phyloP scores from a whole-genome alignment of 2,113 vertebrate species.

The Xiphias gladius region DNA sequence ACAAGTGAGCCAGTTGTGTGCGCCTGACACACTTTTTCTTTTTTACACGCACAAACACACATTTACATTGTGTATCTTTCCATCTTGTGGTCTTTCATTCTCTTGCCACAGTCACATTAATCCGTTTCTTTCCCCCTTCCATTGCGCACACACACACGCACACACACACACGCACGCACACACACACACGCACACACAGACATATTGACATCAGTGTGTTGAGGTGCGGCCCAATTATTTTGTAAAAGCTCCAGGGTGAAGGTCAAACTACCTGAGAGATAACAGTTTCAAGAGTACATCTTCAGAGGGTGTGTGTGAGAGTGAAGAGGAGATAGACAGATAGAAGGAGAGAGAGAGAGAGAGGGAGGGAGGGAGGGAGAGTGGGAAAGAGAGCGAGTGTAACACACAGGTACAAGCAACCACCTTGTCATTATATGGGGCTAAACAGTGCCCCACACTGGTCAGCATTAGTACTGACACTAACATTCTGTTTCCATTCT shows the following conservation, averaged over 20 bases:
- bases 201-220: neutral
- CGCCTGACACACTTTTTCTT: constrained; percentile 11
- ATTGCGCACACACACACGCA: constrained; percentile 1
- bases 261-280: constrained; percentile 53
- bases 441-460: constrained; percentile 47
- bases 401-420: neutral
- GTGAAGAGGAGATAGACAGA: neutral
- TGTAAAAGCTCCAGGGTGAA: constrained; percentile 52
- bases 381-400: neutral
- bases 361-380: neutral
- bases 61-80: constrained; percentile 15
- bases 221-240: constrained; percentile 56
- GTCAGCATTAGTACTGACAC: constrained; percentile 1
- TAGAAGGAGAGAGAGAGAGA: neutral
- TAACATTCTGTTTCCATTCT: no score
- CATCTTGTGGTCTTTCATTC: constrained; percentile 27
- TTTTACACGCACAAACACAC: neutral
- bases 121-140: constrained; percentile 7
- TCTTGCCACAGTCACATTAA: constrained; percentile 4
- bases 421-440: neutral
- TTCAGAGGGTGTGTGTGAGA: constrained; percentile 24
- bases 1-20: constrained; percentile 25
- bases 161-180: constrained; percentile 30
- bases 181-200: constrained; percentile 23
- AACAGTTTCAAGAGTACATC: constrained; percentile 31